Percentiles rank a stretch among this genome's conserved stretches.
phyloP scores from a whole-genome alignment of 1,140 invertebrate species.

The Drosophila busckii region DNA sequence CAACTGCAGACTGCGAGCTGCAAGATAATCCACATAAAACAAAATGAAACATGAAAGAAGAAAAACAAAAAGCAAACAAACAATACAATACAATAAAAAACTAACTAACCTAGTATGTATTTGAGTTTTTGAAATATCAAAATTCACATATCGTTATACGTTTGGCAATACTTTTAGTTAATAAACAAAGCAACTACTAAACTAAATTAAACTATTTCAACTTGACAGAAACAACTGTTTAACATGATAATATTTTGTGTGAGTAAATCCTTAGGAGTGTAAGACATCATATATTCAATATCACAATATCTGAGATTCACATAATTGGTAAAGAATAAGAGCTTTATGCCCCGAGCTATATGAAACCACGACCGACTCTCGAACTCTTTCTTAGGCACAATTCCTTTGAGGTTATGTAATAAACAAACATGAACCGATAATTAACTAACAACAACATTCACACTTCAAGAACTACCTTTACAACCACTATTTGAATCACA shows the following conservation, averaged over 20 bases:
- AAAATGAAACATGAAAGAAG: no score
- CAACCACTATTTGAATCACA: conserved; percentile 6
- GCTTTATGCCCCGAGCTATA: no score
- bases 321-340: no score
- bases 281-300: no score
- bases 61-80: conserved; percentile 4
- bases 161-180: conserved; percentile 32
- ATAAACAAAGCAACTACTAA: conserved; percentile 22
- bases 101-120: background rate
- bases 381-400: no score
- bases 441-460: conserved; percentile 21
- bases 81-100: conserved; percentile 16
- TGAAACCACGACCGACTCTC: no score
- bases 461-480: conserved; percentile 16
- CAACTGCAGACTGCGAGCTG: no score
- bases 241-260: no score
- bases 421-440: conserved; percentile 12
- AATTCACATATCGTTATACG: conserved; percentile 58
- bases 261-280: no score
- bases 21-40: no score
- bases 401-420: no score
- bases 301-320: no score
- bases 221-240: conserved; percentile 13
- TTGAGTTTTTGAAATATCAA: conserved; percentile 39
- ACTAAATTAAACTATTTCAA: conserved; percentile 37